Base-by-base conservation (phyloP, 2,888 invertebrate species). In the Volucella bombylans region DNA sequence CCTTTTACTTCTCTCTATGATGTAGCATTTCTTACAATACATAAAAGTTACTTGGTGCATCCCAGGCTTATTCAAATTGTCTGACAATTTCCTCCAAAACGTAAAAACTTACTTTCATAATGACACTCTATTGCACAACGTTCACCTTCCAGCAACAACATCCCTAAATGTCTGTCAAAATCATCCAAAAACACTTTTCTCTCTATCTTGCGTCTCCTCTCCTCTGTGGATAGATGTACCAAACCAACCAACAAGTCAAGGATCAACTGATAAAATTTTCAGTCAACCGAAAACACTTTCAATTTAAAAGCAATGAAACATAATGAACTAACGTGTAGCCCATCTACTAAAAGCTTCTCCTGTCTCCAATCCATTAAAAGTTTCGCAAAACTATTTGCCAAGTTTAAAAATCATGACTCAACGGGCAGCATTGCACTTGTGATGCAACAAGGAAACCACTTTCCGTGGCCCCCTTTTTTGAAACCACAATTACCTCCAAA, bases 361-460 rank as follows among this genome's bases (percentile, higher is more conserved):
- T 59, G 71, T 49, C 55, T 49, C 52, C 73, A 79, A 72, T 77
- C 85, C 76, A 81, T 77, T 73, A 77, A 85, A 77, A 67, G 76
- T 77, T 76, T 77, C 57, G 57, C 76, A 76, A 72, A 82, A 82
- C 76, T 81, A 81, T 81, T 80, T 74, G 67, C 57, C 45, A 76
- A 55, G 23, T 23, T 67, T 67, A 67, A 81, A 85, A 80, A 76
- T 76, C 85, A 85, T 81, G 85, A 85, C 62, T 85, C 71, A 72
- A 67, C 85, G 71, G 62, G 74, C 23, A 23, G 4, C 4, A 23
- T 23, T 23, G 23, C 74, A 74, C 65, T 82, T 69, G 49, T 68
- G 61, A 18, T 73, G 49, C 67, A 67, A 41, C 23, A 39, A 18
- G 18, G 45, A 12, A 54, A 47, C 10, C 49, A 49, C 68, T 23